Evolutionary conservation across 2,888 invertebrate genomes (phyloP), one percentile per base, ranked within the genome.

Genomic region (Eupithecia subumbrata): DNA sequence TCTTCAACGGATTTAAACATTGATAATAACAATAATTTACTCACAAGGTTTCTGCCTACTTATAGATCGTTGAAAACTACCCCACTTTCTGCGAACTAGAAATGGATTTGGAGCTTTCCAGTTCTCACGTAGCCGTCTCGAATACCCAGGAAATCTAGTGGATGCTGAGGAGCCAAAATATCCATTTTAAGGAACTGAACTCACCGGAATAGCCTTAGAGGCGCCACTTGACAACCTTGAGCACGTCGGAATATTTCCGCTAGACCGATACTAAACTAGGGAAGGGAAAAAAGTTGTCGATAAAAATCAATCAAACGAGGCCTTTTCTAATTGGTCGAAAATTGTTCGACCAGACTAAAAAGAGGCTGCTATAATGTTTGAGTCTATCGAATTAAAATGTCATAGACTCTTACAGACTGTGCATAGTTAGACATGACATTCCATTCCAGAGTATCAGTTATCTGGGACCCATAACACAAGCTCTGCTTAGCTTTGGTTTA

Each of bases 191-290:
- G 74, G 72, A 76, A 76, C 72, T 76, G 76, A 74, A 78, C 78
- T 78, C 70, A 43, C 75, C 37, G 71, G 74, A 76, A 78, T 76
- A 76, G 78, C 70, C 74, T 78, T 52, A 43, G 52, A 74, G 72
- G 70, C 72, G 70, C 76, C 76, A 74, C 78, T 78, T 74, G 76
- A 78, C 78, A 74, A 72, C 76, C 67, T 74, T 74, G 72, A 76
- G 76, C 74, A 76, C 76, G 76, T 76, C 63, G 73, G 76, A 71
- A 76, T 76, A 78, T 74, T 72, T 78, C 78, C 76, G 72, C 40
- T 76, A 48, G 67, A 72, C 37, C 66, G 40, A 67, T 77, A 48
- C 37, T 69, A 48, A 66, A n/a, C 67, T 67, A 37, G 67, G n/a
- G 67, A 12, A 18, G 37, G 40, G 37, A 64, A 64, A 34, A 64